phyloP scores from a whole-genome alignment of 2,113 vertebrate species.

The Stegastes partitus region DNA sequence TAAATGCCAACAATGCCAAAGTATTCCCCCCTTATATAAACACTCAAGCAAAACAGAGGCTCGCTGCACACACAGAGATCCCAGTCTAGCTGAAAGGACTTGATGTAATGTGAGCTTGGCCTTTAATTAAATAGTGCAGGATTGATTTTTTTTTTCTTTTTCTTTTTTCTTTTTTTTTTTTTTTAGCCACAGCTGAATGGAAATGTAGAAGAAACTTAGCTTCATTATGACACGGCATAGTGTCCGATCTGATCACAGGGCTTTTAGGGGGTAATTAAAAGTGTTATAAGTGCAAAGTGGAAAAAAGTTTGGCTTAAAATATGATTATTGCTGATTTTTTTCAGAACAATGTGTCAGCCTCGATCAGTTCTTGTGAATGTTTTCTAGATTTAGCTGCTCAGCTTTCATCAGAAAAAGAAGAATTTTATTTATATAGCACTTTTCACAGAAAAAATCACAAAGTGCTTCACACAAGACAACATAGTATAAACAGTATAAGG shows the following conservation, averaged over 20 bases:
- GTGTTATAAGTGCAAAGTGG: slow-evolving; percentile 26
- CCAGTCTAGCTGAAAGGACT: slow-evolving; percentile 58
- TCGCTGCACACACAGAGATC: slow-evolving; percentile 51
- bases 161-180: slow-evolving; percentile 35
- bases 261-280: slow-evolving; percentile 63
- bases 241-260: slow-evolving; percentile 63
- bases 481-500: no score
- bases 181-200: slow-evolving; percentile 66
- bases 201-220: slow-evolving; percentile 50
- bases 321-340: slow-evolving; percentile 20
- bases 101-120: slow-evolving; percentile 79
- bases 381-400: no score
- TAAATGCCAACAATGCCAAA: slow-evolving; percentile 88
- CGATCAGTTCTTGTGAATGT: neutral
- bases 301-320: slow-evolving; percentile 22
- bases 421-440: no score
- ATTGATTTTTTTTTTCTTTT: slow-evolving; percentile 75
- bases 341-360: slow-evolving; percentile 1
- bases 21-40: slow-evolving; percentile 72
- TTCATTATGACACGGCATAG: slow-evolving; percentile 64
- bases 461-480: no score
- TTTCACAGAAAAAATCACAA: no score
- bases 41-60: slow-evolving; percentile 70
- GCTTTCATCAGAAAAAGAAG: no score
- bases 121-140: slow-evolving; percentile 84